A percentile compares a stretch with the other conserved stretches of the same genome.
Evolutionary conservation across 1,140 invertebrate genomes (phyloP).

Genomic region (Drosophila lowei): DNA sequence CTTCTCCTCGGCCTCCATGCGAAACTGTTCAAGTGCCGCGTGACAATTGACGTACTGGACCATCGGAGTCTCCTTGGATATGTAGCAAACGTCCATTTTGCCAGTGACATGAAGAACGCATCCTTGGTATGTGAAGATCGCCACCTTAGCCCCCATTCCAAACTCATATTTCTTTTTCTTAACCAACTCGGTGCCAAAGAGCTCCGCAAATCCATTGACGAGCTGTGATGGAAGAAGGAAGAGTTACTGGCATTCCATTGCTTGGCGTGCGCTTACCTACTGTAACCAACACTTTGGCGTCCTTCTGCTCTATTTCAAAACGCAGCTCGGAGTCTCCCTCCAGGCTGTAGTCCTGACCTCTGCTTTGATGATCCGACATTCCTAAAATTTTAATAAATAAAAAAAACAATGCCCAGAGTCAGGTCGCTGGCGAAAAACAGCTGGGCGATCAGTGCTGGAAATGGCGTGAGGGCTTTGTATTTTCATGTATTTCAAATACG

Average conservation of each 20-base stretch:
- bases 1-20: slow-evolving; percentile 90
- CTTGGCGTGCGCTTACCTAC: slow-evolving; percentile 83
- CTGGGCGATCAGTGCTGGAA: no score
- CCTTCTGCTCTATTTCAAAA: slow-evolving; percentile 96
- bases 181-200: slow-evolving; percentile 98
- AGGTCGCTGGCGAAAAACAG: no score
- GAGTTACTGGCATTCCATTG: slow-evolving; percentile 5
- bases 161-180: slow-evolving; percentile 97
- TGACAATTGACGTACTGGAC: slow-evolving; percentile 94
- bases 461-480: no score
- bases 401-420: no score
- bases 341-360: slow-evolving; percentile 89
- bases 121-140: slow-evolving; percentile 98
- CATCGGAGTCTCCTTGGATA: slow-evolving; percentile 98
- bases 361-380: slow-evolving; percentile 66
- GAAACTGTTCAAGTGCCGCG: slow-evolving; percentile 94
- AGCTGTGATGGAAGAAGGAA: slow-evolving; percentile 85
- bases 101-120: slow-evolving; percentile 93
- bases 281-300: slow-evolving; percentile 92
- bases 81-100: slow-evolving; percentile 95
- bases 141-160: slow-evolving; percentile 94
- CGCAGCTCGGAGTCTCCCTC: slow-evolving; percentile 94
- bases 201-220: slow-evolving; percentile 94
- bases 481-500: not conserved
- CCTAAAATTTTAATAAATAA: no score